Evolutionary conservation across 1,140 invertebrate genomes (phyloP), one percentile per base, ranked within the genome.

Genomic region (Drosophila malerkotliana): DNA sequence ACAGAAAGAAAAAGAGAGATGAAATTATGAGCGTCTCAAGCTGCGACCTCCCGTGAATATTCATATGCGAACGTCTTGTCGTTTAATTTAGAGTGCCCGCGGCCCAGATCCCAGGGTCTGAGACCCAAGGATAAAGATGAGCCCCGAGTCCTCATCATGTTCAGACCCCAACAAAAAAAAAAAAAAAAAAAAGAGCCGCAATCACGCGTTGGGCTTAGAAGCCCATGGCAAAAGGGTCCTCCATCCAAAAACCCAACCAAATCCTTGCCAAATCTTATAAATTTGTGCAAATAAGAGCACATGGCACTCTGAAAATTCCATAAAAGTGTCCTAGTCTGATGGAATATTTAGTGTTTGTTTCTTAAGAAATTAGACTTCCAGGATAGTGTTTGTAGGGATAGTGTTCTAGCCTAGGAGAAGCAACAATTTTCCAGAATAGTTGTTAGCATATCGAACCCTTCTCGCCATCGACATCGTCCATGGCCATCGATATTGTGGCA

Each of bases 401-500:
- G 34, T 4, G 21, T 21, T 21, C 21, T 21, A 21, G 57, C 18
- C 18, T 18, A 75, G 72, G 72, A 75, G 67, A 72, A 75, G 61
- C 72, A 67, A 66, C 51, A 58, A 76, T 75, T 75, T 75, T 68
- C 60, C 51, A 66, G 61, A 18, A 39, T n/a, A n/a, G n/a, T n/a
- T n/a, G n/a, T n/a, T n/a, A n/a, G n/a, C n/a, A n/a, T 44, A 77
- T 77, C 64, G 72, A 77, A 76, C 71, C 61, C 60, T 74, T 64
- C 72, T 57, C 51, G 28, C 41, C 58, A 49, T 53, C 37, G 37
- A 30, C 32, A 49, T 62, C 21, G 26, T 15, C 21, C 52, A 41
- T 39, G 4, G 34, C 12, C 49, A 51, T 48, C n/a, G 41, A 39
- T 39, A 52, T 55, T n/a, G 45, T 34, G 62, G 45, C 72, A 74